phyloP scores from a whole-genome alignment of 1,140 invertebrate species.

The Dreissena polymorpha region DNA sequence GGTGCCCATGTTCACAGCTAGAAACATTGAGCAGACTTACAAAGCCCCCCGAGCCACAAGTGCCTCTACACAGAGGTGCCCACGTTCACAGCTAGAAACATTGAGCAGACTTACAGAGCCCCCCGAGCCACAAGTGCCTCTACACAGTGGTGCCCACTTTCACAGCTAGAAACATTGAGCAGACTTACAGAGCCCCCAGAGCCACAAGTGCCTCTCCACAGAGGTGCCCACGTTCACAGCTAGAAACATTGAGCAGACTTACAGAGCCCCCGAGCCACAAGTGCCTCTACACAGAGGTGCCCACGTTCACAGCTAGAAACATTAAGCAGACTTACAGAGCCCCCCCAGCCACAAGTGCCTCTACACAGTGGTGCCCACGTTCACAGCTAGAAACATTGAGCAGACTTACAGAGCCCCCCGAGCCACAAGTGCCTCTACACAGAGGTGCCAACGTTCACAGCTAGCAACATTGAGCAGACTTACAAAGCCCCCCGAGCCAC shows the following conservation, averaged over 20 bases:
- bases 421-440: conserved; percentile 94
- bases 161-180: background rate
- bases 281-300: no score
- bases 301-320: background rate
- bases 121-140: conserved; percentile 96
- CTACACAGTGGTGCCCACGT: conserved; percentile 81
- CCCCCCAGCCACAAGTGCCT: conserved; percentile 95
- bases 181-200: conserved; percentile 90
- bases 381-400: background rate
- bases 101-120: conserved; percentile 85
- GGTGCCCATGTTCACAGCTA: no score
- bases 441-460: no score
- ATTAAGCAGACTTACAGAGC: conserved; percentile 85
- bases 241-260: background rate
- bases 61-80: conserved; percentile 86
- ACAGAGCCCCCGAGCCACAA: no score
- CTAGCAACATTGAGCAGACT: conserved; percentile 73
- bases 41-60: conserved; percentile 95
- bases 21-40: conserved; percentile 79
- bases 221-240: no score
- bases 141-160: conserved; percentile 79
- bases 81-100: background rate
- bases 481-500: conserved; percentile 94
- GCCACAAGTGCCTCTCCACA: conserved; percentile 94
- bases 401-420: conserved; percentile 90